phyloP scores from a whole-genome alignment of 30 jellyfish, hydroid and myxozoan species.

The Phacellophora camtschatica region DNA sequence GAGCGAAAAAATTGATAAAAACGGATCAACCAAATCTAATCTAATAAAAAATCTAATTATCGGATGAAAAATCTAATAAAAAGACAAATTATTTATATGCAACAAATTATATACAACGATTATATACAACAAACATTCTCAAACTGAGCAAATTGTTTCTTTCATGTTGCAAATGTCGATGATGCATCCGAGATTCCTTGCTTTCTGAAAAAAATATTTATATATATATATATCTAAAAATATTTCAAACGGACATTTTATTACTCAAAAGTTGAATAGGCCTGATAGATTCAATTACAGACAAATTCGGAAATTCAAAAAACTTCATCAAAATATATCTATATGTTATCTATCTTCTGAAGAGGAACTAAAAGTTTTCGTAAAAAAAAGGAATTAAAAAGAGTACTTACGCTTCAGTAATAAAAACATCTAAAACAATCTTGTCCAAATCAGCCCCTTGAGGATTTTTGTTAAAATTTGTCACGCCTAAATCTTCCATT shows the following conservation, averaged over 20 bases:
- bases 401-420: conserved; percentile 75
- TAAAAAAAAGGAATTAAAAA: not conserved
- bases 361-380: not conserved
- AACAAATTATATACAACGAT: not conserved
- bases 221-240: not conserved
- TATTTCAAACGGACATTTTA: not conserved
- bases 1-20: too few species aligned
- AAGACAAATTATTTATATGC: not conserved
- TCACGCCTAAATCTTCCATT: conserved; percentile 82
- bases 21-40: too few species aligned
- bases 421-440: conserved; percentile 64
- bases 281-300: too few species aligned
- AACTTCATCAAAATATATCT: not conserved
- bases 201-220: not conserved
- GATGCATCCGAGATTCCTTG: conserved; percentile 57
- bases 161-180: conserved; percentile 32
- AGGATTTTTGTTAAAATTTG: conserved; percentile 60
- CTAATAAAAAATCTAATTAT: too few species aligned
- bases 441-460: conserved; percentile 80
- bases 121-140: not conserved
- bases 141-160: not conserved
- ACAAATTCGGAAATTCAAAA: not conserved
- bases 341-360: not conserved
- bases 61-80: too few species aligned
- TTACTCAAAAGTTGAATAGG: too few species aligned